Percentiles rank a stretch among this genome's conserved stretches.
These are phyloP conservation scores for Drosophila siamana DNA, from an alignment of 2,888 invertebrate species.

Conservation along the genomic window DNA sequence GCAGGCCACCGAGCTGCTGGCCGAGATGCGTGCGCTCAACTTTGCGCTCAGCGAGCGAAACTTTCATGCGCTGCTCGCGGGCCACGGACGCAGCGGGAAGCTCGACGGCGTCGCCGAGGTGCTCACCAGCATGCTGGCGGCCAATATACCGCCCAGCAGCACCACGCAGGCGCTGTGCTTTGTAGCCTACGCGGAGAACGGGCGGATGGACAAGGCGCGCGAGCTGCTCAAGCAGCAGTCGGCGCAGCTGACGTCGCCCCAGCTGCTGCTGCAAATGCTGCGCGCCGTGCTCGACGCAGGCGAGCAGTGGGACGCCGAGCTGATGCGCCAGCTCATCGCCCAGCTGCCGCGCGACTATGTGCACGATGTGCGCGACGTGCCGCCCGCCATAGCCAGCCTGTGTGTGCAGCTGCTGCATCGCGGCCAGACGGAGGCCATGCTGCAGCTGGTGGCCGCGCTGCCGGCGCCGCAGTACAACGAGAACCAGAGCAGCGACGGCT, in stretches of 20 bases:
- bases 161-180: constrained; percentile 87
- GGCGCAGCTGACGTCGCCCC: constrained; percentile 64
- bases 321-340: constrained; percentile 69
- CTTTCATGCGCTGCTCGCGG: constrained; percentile 88
- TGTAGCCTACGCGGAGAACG: constrained; percentile 86
- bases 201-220: constrained; percentile 78
- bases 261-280: constrained; percentile 76
- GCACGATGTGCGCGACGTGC: constrained; percentile 67
- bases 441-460: constrained; percentile 83
- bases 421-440: constrained; percentile 55
- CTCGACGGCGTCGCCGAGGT: constrained; percentile 86
- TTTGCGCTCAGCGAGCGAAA: constrained; percentile 87
- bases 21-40: constrained; percentile 87
- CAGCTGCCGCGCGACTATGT: constrained; percentile 77
- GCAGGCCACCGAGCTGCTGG: constrained; percentile 87
- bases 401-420: constrained; percentile 86
- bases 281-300: constrained; percentile 31
- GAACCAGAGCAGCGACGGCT: constrained; percentile 86
- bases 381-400: constrained; percentile 80
- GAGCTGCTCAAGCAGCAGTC: constrained; percentile 65
- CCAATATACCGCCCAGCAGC: constrained; percentile 86
- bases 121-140: constrained; percentile 87
- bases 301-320: constrained; percentile 28
- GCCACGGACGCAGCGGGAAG: constrained; percentile 85
- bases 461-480: constrained; percentile 80